These are phyloP conservation scores for Stegodyphus mimosarum DNA, from an alignment of 1,140 invertebrate genomes.

Conservation along the genomic window DNA sequence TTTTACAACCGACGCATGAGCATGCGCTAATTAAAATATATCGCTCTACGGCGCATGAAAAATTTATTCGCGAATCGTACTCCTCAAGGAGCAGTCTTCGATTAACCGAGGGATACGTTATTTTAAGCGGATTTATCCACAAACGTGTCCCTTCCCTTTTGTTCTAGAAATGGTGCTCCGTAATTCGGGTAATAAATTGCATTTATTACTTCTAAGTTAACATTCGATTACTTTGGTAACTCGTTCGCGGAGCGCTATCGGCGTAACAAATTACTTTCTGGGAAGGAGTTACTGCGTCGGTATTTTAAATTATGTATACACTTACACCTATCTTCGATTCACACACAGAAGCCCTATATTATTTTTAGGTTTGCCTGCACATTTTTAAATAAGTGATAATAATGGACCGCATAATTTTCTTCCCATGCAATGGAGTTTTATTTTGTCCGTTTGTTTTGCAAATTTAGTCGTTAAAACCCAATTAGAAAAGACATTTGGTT, in stretches of 20 bases:
- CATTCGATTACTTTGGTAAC: constrained; percentile 51
- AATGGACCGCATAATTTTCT: neutral
- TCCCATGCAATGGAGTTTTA: too few species aligned
- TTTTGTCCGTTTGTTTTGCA: too few species aligned
- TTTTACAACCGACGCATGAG: constrained; percentile 28
- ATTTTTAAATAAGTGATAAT: constrained; percentile 41
- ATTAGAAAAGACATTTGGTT: too few species aligned
- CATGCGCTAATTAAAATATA: constrained; percentile 51
- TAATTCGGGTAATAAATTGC: constrained; percentile 59
- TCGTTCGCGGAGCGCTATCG: neutral
- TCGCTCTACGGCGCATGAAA: constrained; percentile 51
- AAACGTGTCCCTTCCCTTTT: constrained; percentile 13
- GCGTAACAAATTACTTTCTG: constrained; percentile 53
- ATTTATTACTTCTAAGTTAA: constrained; percentile 56
- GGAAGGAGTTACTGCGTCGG: neutral
- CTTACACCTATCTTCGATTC: neutral
- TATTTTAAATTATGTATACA: constrained; percentile 55
- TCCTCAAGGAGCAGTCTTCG: constrained; percentile 3
- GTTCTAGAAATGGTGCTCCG: constrained; percentile 25
- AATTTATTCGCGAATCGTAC: constrained; percentile 42
- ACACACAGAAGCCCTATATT: neutral
- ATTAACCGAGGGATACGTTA: constrained; percentile 35
- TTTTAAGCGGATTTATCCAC: constrained; percentile 48
- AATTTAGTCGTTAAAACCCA: too few species aligned
- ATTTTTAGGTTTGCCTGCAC: neutral